A percentile compares a stretch with the other conserved stretches of the same genome.
These are phyloP conservation scores for Schlechtendalia chinensis DNA, from an alignment of 1,140 invertebrate species.

Conservation along the genomic window DNA sequence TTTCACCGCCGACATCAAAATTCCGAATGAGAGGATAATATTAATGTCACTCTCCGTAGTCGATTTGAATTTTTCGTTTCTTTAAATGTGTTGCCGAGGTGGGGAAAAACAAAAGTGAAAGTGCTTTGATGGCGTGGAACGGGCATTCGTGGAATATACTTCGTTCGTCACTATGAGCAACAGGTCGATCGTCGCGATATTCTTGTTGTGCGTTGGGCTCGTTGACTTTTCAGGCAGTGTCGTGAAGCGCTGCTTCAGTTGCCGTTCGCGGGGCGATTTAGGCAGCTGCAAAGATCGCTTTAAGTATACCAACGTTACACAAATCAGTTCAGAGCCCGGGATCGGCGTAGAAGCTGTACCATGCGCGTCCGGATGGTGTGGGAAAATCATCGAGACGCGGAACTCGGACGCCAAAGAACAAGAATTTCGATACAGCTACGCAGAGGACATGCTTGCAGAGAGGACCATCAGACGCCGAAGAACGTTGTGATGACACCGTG, in stretches of 20 bases:
- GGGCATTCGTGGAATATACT: too few species aligned
- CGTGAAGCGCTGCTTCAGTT: conserved; percentile 71
- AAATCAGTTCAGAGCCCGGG: conserved; percentile 60
- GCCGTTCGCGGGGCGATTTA: conserved; percentile 79
- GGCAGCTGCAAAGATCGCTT: conserved; percentile 89
- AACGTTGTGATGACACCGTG: conserved; percentile 80
- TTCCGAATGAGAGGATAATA: too few species aligned
- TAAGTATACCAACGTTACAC: conserved; percentile 70
- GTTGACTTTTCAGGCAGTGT: conserved; percentile 56
- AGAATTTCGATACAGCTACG: conserved; percentile 82
- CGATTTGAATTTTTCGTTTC: background rate
- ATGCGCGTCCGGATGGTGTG: conserved; percentile 90
- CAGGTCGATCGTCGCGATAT: background rate
- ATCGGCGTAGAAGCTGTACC: conserved; percentile 74
- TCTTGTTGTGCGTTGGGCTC: background rate
- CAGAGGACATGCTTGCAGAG: conserved; percentile 82
- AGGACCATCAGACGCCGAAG: conserved; percentile 81
- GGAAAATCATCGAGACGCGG: conserved; percentile 81
- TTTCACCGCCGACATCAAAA: too few species aligned
- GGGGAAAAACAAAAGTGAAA: conserved; percentile 21
- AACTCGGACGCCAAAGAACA: conserved; percentile 66
- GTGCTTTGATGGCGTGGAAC: background rate
- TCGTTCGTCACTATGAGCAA: background rate
- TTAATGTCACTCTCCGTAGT: too few species aligned
- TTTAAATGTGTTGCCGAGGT: background rate